Percentiles rank a stretch among this genome's conserved stretches.
phyloP scores from a whole-genome alignment of 2,797 vertebrate genomes.

The Sebastes itinus region DNA sequence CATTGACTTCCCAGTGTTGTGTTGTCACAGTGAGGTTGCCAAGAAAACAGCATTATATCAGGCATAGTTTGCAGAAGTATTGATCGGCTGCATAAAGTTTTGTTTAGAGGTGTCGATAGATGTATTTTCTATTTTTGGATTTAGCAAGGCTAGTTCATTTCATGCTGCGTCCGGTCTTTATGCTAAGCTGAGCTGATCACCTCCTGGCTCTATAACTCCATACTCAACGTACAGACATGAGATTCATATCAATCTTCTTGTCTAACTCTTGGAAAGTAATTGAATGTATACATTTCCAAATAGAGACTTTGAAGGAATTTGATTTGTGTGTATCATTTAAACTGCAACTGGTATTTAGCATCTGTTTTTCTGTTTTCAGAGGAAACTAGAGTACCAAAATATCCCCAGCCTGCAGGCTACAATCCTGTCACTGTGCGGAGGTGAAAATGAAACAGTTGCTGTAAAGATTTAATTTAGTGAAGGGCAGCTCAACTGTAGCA shows the following conservation, averaged over 20 bases:
- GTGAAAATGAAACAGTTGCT: slow-evolving; percentile 7
- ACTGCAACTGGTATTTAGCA: not conserved
- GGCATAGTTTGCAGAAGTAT: not conserved
- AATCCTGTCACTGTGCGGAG: not conserved
- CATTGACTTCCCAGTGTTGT: too few species aligned
- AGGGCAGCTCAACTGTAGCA: not conserved
- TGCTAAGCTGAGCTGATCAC: not conserved
- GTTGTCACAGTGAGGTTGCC: too few species aligned
- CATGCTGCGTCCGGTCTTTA: not conserved
- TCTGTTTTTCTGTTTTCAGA: not conserved
- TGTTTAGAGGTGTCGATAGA: not conserved
- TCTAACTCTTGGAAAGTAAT: not conserved
- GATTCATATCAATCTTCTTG: not conserved
- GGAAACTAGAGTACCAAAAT: not conserved
- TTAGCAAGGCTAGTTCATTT: not conserved
- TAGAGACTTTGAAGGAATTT: not conserved
- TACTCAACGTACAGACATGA: not conserved
- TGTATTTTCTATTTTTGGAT: not conserved
- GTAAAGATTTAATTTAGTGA: not conserved
- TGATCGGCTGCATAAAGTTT: not conserved
- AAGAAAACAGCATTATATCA: too few species aligned
- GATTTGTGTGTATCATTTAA: not conserved
- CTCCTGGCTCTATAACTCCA: not conserved
- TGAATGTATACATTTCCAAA: not conserved
- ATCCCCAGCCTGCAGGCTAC: not conserved